Base-by-base conservation (phyloP, 2,888 invertebrate species). In the Pollenia labialis region DNA sequence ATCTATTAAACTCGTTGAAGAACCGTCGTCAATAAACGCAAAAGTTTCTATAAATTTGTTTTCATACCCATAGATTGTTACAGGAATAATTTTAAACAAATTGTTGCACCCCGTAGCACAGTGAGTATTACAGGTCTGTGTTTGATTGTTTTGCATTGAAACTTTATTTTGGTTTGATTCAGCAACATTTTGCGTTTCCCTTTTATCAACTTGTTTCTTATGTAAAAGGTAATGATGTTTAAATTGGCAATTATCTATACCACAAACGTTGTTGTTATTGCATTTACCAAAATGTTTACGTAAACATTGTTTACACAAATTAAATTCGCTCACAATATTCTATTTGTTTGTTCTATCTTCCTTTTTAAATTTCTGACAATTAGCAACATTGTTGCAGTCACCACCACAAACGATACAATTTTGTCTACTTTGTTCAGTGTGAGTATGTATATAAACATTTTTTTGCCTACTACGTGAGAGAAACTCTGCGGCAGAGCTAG, bases 261-360 rank as follows among this genome's bases (percentile, higher is more conserved):
- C 52, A 44, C 71, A 68, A 12, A 68, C n/a, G 2, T 40, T 75
- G 75, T 75, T 68, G 7, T 50, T 68, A 58, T 50, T 50, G 16
- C 74, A 62, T 75, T 62, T 75, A 4, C 62, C 50, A 42, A 40
- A 75, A 50, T 75, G 74, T 62, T 62, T 50, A 12, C 50, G 50
- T 62, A 75, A 48, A 68, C 66, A 77, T 48, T 56, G 46, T 68
- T 77, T 77, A 58, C 77, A 76, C 0, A 64, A 64, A 54, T 76
- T 64, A 9, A 44, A 23, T 54, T 64, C 64, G 54, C 76, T 76
- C 12, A 76, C 52, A 6, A 64, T 64, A 54, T 76, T 54, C 58
- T 46, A 72, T 72, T 11, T 58, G 4, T 11, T 10, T 23, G 18
- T 14, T 72, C 58, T 56, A 72, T 56, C 54, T 54, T 8, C 54